Evolutionary conservation across 2,797 vertebrate genomes (phyloP).

Genomic region (Spheniscus humboldti): DNA sequence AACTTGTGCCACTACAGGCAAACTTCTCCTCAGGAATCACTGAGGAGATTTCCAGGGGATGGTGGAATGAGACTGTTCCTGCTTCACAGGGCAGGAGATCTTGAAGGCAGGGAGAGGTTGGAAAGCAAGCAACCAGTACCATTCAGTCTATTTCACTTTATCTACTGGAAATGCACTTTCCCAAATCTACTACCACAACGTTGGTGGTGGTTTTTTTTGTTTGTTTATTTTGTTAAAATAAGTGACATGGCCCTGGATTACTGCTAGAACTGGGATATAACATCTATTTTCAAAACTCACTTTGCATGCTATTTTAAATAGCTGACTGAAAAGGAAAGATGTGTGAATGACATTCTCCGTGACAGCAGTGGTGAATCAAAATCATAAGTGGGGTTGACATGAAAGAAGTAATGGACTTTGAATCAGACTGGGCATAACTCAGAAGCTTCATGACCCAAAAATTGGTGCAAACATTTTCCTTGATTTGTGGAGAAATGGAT

Average conservation of each 20-base stretch:
- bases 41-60: neutral
- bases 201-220: neutral
- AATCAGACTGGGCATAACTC: neutral
- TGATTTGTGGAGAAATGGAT: neutral
- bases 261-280: neutral
- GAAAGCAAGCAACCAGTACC: neutral
- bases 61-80: neutral
- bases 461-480: neutral
- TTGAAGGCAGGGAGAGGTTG: neutral
- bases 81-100: neutral
- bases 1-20: neutral
- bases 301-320: neutral
- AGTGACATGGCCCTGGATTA: neutral
- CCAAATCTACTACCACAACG: neutral
- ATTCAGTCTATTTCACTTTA: neutral
- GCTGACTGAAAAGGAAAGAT: neutral
- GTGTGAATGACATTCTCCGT: neutral
- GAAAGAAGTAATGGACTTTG: neutral
- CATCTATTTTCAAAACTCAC: neutral
- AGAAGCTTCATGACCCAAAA: neutral
- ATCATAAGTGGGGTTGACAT: neutral
- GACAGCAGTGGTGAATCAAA: neutral
- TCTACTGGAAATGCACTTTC: neutral
- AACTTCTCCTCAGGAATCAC: neutral
- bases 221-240: neutral